Evolutionary conservation across 2,888 invertebrate species (phyloP).

Genomic region (Spatulosminthurus flaviceps): DNA sequence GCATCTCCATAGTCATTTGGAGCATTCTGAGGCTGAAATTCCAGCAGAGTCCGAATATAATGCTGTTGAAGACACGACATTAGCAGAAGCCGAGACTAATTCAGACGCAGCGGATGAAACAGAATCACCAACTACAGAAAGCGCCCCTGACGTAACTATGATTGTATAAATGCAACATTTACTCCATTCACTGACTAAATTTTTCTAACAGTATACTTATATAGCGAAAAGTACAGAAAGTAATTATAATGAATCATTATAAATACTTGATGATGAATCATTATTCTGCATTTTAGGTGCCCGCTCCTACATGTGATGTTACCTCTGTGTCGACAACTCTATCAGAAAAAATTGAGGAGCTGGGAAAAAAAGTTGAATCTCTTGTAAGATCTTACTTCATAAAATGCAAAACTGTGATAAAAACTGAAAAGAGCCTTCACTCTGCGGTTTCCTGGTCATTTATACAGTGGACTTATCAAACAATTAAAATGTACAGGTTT

Average conservation of each 20-base stretch:
- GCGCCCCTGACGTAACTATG: background rate
- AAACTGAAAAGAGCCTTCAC: too few species aligned
- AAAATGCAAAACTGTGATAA: background rate
- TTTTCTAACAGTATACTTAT: background rate
- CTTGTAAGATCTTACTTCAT: slow-evolving; percentile 24
- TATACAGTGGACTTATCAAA: too few species aligned
- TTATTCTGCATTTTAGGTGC: background rate
- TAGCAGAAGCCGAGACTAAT: background rate
- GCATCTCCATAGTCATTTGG: background rate
- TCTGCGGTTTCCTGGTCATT: too few species aligned
- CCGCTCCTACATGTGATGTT: slow-evolving; percentile 24
- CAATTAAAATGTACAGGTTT: slow-evolving; percentile 16
- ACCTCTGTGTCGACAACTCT: slow-evolving; percentile 19
- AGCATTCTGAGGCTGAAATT: background rate
- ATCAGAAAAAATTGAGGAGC: slow-evolving; percentile 25
- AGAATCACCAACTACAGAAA: background rate
- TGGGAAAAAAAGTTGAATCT: slow-evolving; percentile 28
- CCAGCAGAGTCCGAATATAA: background rate
- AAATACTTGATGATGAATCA: too few species aligned
- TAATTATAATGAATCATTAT: background rate
- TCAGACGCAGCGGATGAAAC: background rate
- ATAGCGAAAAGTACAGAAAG: background rate
- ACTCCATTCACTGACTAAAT: too few species aligned
- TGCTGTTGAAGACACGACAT: background rate
- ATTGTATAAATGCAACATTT: background rate